Base-by-base conservation (phyloP, 2,888 invertebrate species). In the Epirrhoe tristata region DNA sequence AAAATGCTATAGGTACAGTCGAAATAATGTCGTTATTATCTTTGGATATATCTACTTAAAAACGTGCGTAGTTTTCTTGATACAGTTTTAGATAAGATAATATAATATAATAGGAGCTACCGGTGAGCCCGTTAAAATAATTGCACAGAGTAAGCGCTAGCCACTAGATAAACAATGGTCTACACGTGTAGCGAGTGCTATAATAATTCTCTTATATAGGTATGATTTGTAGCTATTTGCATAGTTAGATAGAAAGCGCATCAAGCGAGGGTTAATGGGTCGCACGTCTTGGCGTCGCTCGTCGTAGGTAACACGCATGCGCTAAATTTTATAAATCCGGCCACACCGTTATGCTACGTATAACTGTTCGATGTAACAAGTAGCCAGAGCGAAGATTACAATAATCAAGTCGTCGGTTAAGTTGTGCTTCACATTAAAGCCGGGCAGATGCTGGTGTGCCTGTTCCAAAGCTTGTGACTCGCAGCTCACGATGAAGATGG, bases 291-390 rank as follows among this genome's bases (percentile, higher is more conserved):
- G 58, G 54, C 57, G 48, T 54, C n/a, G 63, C 54, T 73, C 69
- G 66, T 67, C 75, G 74, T 68, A 69, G 71, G 70, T 71, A 67
- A 69, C 75, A 81, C 79, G 81, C 79, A 79, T 80, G 80, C 75
- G 76, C 81, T 78, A 79, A 78, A 82, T 81, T 77, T 77, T 76
- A 77, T 74, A 80, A 81, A 84, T 77, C 82, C 77, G 78, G 78
- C 70, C 77, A 74, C 72, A 81, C 84, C 84, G 85, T 85, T 85
- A 86, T 62, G 51, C 66, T 70, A 61, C 73, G 73, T 77, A 75
- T 75, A 76, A 79, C 77, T 77, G 75, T 70, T 72, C 69, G 70
- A 71, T 77, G 77, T 79, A 80, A 79, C 81, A 81, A 80, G 80
- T 81, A 80, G 79, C 74, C 76, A 62, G 74, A 74, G 77, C 76